phyloP scores from a whole-genome alignment of 2,888 invertebrate genomes.

The Eurois occulta region DNA sequence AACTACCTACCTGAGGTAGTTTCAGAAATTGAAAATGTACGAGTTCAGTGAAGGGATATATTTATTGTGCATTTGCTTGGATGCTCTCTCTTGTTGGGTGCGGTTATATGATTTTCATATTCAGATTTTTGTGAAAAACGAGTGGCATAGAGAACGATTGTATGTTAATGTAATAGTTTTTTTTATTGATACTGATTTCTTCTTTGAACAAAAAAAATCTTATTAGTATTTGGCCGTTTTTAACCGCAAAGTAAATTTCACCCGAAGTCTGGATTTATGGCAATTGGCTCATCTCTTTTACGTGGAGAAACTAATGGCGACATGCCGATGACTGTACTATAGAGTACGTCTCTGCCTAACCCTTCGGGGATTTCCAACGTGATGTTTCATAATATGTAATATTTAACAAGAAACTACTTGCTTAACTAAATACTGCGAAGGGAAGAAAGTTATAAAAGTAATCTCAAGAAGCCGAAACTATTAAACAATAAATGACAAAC shows the following conservation, averaged over 20 bases:
- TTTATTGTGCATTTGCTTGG: constrained; percentile 50
- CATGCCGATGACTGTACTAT: not conserved
- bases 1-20: not conserved
- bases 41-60: constrained; percentile 12
- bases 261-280: not conserved
- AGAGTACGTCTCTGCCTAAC: not conserved
- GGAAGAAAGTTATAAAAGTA: constrained; percentile 35
- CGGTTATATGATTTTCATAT: constrained; percentile 31
- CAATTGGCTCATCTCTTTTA: not conserved
- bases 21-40: constrained; percentile 45
- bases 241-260: not conserved
- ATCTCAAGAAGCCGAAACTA: constrained; percentile 3
- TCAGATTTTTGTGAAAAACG: constrained; percentile 1
- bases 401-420: not conserved
- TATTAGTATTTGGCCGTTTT: not conserved
- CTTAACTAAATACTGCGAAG: constrained; percentile 8
- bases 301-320: not conserved
- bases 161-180: not conserved
- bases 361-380: no score
- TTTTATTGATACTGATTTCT: not conserved
- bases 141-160: not conserved
- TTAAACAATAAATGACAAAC: constrained; percentile 38
- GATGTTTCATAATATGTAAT: not conserved
- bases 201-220: not conserved
- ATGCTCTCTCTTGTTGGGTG: constrained; percentile 18